A percentile compares a stretch with the other conserved stretches of the same genome.
phyloP scores from a whole-genome alignment of 92 coral and sea anemone genomes.

The Bergia sp. region DNA sequence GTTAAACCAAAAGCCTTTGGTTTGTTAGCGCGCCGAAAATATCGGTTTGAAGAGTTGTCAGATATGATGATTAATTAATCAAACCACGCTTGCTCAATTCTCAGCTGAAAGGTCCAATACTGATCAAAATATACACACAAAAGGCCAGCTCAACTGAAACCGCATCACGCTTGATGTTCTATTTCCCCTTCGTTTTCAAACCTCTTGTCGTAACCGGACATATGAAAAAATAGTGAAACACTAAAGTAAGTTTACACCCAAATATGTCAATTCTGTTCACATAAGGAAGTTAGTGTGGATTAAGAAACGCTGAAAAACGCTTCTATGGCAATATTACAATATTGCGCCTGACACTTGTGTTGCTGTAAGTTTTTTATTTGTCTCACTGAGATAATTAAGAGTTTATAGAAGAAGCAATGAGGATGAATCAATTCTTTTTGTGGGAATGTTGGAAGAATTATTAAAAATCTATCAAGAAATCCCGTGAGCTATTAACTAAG shows the following conservation, averaged over 20 bases:
- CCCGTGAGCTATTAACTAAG: too few relatives aligned
- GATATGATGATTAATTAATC: constrained; percentile 7
- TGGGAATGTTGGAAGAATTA: too few relatives aligned
- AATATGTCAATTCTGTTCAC: not conserved
- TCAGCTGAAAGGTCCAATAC: constrained; percentile 13
- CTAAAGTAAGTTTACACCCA: not conserved
- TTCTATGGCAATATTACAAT: constrained; percentile 11
- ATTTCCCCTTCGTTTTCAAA: not conserved
- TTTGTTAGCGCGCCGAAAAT: not conserved
- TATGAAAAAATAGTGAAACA: not conserved
- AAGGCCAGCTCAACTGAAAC: not conserved
- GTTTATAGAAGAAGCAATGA: not conserved
- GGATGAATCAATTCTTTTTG: too few relatives aligned
- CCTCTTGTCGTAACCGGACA: not conserved
- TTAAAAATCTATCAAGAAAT: too few relatives aligned
- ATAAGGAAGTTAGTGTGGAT: not conserved
- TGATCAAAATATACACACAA: not conserved
- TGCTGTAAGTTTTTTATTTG: too few relatives aligned
- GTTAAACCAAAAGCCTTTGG: constrained; percentile 1
- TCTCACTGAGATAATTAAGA: not conserved
- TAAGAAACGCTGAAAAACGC: too few relatives aligned
- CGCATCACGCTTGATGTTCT: not conserved
- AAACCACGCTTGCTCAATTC: not conserved
- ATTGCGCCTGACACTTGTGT: not conserved
- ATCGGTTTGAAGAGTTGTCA: not conserved